Percentiles rank a stretch among this genome's conserved stretches.
These are phyloP conservation scores for Tricholaema leucomelas DNA, from an alignment of 2,113 vertebrate genomes.

Conservation along the genomic window DNA sequence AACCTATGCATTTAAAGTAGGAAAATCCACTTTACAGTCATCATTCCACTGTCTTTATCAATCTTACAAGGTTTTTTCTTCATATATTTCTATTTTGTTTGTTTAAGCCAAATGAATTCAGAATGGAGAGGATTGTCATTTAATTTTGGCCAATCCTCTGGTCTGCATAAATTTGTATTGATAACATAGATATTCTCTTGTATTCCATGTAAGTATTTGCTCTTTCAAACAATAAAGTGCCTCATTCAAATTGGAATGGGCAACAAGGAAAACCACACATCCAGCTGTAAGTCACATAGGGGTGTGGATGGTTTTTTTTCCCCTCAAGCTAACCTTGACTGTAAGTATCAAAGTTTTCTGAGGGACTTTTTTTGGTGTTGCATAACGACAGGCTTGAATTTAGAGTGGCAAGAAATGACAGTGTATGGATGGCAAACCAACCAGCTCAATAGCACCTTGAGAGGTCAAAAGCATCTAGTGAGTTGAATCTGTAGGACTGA, in stretches of 20 bases:
- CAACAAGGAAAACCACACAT: neutral
- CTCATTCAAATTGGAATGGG: neutral
- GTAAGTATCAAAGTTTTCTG: neutral
- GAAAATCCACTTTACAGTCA: constrained; percentile 72
- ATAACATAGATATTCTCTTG: constrained; percentile 3
- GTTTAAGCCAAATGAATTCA: constrained; percentile 55
- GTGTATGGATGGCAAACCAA: neutral
- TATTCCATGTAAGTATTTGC: neutral
- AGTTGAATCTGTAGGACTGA: neutral
- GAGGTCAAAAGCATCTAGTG: neutral
- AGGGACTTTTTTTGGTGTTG: neutral
- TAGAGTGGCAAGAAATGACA: neutral
- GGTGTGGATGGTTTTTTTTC: neutral
- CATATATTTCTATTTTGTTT: constrained; percentile 70
- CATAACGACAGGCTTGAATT: neutral
- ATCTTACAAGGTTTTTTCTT: constrained; percentile 64
- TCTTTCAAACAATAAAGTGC: constrained; percentile 1
- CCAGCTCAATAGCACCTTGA: neutral
- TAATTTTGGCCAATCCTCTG: constrained; percentile 43
- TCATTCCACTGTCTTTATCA: constrained; percentile 70
- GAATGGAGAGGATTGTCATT: constrained; percentile 57
- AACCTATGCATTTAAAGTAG: constrained; percentile 77
- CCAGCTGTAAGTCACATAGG: neutral
- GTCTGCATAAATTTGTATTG: constrained; percentile 46
- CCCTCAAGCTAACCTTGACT: neutral